These are phyloP conservation scores for Sebastiscus albofasciatus DNA, from an alignment of 2,797 vertebrate species.

Conservation along the genomic window DNA sequence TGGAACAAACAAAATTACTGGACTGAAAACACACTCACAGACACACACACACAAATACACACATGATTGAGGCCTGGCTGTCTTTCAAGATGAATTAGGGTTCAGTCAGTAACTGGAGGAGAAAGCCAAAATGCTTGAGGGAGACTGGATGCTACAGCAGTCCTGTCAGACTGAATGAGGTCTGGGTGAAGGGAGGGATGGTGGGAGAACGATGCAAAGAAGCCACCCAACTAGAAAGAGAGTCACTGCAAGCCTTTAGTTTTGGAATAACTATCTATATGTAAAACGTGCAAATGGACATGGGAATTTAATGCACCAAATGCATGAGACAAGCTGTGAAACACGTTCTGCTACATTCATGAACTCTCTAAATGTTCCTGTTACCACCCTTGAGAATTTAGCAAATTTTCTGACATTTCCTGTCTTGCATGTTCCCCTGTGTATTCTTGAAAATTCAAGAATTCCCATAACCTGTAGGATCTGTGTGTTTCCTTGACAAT, in stretches of 20 bases:
- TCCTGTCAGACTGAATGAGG: slow-evolving; percentile 71
- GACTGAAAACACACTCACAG: slow-evolving; percentile 23
- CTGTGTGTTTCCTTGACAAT: background rate
- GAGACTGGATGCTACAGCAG: slow-evolving; percentile 54
- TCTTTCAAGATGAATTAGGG: slow-evolving; percentile 72
- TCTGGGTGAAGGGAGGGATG: slow-evolving; percentile 9
- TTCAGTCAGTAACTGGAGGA: slow-evolving; percentile 55
- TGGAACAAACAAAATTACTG: slow-evolving; percentile 50
- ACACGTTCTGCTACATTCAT: background rate
- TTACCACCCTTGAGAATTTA: background rate
- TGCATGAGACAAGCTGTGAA: background rate
- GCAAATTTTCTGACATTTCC: background rate
- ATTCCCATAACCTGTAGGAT: background rate
- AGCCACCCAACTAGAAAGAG: slow-evolving; percentile 46
- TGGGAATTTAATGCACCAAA: background rate
- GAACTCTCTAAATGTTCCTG: background rate
- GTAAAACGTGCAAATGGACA: background rate
- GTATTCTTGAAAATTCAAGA: background rate
- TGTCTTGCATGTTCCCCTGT: background rate
- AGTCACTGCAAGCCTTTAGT: background rate
- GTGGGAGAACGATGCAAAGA: slow-evolving; percentile 10
- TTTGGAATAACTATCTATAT: background rate
- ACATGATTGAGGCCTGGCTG: slow-evolving; percentile 50
- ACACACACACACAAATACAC: slow-evolving; percentile 3
- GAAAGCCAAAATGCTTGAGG: slow-evolving; percentile 67